Evolutionary conservation across 2,888 invertebrate species (phyloP).

Genomic region (Aspidiotus rigidus): DNA sequence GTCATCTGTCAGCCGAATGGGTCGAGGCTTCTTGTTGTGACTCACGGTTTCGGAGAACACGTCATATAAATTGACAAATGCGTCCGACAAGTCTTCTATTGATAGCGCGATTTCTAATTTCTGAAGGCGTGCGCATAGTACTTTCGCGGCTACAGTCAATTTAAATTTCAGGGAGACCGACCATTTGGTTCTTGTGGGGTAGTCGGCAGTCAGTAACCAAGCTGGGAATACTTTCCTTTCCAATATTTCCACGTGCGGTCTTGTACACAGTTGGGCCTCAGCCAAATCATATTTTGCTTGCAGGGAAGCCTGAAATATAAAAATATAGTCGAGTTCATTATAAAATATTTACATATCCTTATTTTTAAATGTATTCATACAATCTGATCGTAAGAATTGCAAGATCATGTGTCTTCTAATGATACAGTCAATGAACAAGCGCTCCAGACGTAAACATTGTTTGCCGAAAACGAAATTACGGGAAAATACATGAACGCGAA

Average conservation of each 20-base stretch:
- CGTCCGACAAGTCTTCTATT: conserved; percentile 9
- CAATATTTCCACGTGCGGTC: background rate
- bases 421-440: conserved; percentile 3
- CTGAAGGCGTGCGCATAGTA: conserved; percentile 6
- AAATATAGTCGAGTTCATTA: conserved; percentile 4
- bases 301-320: conserved; percentile 5
- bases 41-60: conserved; percentile 3
- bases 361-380: conserved; percentile 7
- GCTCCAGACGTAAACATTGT: background rate
- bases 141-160: conserved; percentile 12
- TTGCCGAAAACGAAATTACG: background rate
- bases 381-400: conserved; percentile 5
- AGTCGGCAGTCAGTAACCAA: background rate
- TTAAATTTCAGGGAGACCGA: conserved; percentile 8
- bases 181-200: conserved; percentile 12
- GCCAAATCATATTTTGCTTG: conserved; percentile 1
- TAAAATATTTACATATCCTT: conserved; percentile 6
- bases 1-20: conserved; percentile 8
- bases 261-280: background rate
- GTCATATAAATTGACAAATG: conserved; percentile 8
- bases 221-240: conserved; percentile 9
- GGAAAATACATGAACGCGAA: too few relatives aligned
- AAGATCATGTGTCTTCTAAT: conserved; percentile 6
- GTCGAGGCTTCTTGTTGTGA: conserved; percentile 5
- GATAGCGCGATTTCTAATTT: conserved; percentile 5